Base-by-base conservation (phyloP, 2,888 invertebrate genomes). In the Agonopterix arenella region DNA sequence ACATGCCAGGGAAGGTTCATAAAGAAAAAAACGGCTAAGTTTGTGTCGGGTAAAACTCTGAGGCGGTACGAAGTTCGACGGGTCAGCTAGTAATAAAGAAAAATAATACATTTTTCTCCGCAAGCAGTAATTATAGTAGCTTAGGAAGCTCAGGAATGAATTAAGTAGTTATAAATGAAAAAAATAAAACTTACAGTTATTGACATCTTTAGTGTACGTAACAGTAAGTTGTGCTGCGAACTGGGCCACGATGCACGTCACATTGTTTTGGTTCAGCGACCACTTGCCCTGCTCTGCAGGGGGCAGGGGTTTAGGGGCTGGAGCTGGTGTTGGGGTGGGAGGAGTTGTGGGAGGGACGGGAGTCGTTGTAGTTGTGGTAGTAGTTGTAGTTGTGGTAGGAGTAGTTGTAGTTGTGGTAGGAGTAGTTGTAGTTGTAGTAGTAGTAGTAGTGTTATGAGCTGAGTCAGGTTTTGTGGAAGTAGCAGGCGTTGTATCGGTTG, bases 211-310 rank as follows among this genome's bases (percentile, higher is more conserved):
- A 18, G 71, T 62, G 65, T 91, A 91, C 0, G 85, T 84, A 48
- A 95, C 80, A 61, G 92, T 92, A 50, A 95, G 76, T 66, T 92
- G 91, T 4, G 92, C 90, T 0, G 94, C 93, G 85, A 94, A 92
- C 74, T 92, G 84, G 7, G 93, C 74, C 46, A 93, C 67, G 28
- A 95, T 90, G 65, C 95, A 95, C 5, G 92, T 91, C 0, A 83
- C 68, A 62, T 92, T 92, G 36, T 56, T 64, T 9, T 86, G 77
- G 0, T 60, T 58, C 52, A 54, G 76, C 0, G 51, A 44, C 86
- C 86, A 88, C 8, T 55, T 67, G 45, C 83, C 83, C 54, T 73
- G 74, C 8, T 74, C 66, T 1, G 86, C 80, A 0, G 78, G 52
- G 0, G 80, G 74, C 0, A 73, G 44, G 0, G 80, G 80, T 0